A percentile compares a stretch with the other conserved stretches of the same genome.
Evolutionary conservation across 2,113 vertebrate species (phyloP).

Genomic region (Odocoileus virginianus): DNA sequence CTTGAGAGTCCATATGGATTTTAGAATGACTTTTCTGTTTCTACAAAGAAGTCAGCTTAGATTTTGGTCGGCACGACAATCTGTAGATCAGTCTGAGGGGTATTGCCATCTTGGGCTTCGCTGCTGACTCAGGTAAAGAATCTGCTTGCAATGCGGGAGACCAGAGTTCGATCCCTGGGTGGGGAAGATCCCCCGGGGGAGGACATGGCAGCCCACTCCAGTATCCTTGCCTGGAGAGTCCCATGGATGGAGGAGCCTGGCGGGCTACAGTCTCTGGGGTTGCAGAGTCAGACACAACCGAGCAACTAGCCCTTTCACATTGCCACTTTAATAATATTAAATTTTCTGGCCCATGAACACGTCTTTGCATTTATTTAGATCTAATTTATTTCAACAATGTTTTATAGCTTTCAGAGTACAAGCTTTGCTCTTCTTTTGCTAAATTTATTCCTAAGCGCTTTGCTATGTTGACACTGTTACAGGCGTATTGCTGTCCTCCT

Average conservation of each 20-base stretch:
- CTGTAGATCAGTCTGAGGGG: neutral
- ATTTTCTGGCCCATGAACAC: neutral
- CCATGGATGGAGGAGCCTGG: neutral
- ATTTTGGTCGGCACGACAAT: neutral
- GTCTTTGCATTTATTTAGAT: neutral
- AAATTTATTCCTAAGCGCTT: no score
- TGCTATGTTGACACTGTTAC: no score
- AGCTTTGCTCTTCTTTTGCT: neutral
- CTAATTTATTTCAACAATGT: neutral
- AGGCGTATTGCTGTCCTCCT: neutral
- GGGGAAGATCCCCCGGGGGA: neutral
- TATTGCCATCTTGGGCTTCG: accelerated
- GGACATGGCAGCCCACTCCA: neutral
- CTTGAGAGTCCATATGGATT: no score
- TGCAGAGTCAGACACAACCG: neutral
- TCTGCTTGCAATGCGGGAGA: neutral
- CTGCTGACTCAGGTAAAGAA: neutral
- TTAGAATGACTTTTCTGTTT: neutral
- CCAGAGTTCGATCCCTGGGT: neutral
- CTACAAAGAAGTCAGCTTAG: neutral
- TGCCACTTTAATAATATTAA: neutral
- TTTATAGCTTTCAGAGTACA: neutral
- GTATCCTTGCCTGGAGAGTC: neutral
- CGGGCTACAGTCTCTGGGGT: neutral
- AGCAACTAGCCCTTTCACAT: neutral